A percentile compares a stretch with the other conserved stretches of the same genome.
Evolutionary conservation across 2,797 vertebrate species (phyloP).

Genomic region (Cercopithecus neglectus): DNA sequence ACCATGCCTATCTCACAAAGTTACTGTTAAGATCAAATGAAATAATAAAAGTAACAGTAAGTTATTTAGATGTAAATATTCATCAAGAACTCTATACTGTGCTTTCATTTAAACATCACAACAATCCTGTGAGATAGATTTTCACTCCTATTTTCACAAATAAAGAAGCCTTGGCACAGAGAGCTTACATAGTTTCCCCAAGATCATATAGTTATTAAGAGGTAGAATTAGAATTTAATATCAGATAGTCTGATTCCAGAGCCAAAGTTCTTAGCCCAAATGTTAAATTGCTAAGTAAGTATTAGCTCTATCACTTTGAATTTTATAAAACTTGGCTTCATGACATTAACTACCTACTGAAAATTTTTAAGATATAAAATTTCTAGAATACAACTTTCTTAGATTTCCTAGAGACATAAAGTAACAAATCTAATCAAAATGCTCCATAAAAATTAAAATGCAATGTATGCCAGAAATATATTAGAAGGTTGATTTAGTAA

Average conservation of each 20-base stretch:
- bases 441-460: background rate
- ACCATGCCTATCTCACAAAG: background rate
- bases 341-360: slow-evolving; percentile 4
- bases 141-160: slow-evolving; percentile 3
- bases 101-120: slow-evolving; percentile 13
- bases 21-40: slow-evolving; percentile 7
- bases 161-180: background rate
- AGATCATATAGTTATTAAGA: background rate
- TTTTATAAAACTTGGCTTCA: slow-evolving; percentile 1
- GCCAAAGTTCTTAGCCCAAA: background rate
- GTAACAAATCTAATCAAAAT: slow-evolving; percentile 34
- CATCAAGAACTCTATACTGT: background rate
- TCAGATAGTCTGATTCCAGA: background rate
- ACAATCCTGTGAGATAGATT: background rate
- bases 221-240: background rate
- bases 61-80: slow-evolving; percentile 9
- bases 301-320: background rate
- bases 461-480: background rate
- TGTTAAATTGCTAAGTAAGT: slow-evolving; percentile 17
- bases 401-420: background rate
- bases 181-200: background rate
- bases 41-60: background rate
- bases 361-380: slow-evolving; percentile 13
- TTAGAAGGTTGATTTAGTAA: slow-evolving; percentile 1
- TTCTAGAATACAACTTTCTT: background rate